Evolutionary conservation across 2,888 invertebrate genomes (phyloP), one percentile per base, ranked within the genome.

Genomic region (Drosophila ustulata): DNA sequence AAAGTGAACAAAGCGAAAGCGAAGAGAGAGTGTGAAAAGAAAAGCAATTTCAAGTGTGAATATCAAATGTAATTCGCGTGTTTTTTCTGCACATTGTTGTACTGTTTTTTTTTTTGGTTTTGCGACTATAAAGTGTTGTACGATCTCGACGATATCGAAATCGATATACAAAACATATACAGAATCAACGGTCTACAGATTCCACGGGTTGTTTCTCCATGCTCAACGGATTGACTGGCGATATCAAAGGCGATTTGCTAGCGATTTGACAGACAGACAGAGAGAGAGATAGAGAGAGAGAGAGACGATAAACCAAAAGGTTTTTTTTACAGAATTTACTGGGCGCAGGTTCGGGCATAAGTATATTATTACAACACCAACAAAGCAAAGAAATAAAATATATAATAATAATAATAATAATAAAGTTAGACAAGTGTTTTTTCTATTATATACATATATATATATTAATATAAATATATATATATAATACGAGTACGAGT

Each of bases 301-400:
- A 39, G 11, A 66, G 59, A 64, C 70, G 51, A 68, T 62, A 74
- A 73, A 82, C 78, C 67, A 71, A 52, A 70, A 71, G 76, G 84
- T 83, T 89, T 86, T 89, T 86, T 86, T 72, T 74, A 89, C 75
- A 67, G 75, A 89, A 88, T 88, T 88, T 89, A 86, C 69, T 71
- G 83, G 69, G 53, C 58, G 46, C 51, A 53, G 53, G 50, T 61
- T 61, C 63, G 50, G n/a, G 34, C 52, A 63, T 25, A 66, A 41
- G 46, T 45, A 52, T 45, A 69, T 37, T 39, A 72, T 41, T 26
- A 43, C 37, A 32, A 47, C 18, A 41, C 45, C 18, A 64, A 49
- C 5, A 53, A 63, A 50, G 8, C 26, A 62, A 13, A 18, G 18
- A 18, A 23, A 63, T 11, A 41, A 30, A 43, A 55, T 39, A 25